Conservation (phyloP, 2,113 vertebrate species). For the Lanius collurio region DNA sequence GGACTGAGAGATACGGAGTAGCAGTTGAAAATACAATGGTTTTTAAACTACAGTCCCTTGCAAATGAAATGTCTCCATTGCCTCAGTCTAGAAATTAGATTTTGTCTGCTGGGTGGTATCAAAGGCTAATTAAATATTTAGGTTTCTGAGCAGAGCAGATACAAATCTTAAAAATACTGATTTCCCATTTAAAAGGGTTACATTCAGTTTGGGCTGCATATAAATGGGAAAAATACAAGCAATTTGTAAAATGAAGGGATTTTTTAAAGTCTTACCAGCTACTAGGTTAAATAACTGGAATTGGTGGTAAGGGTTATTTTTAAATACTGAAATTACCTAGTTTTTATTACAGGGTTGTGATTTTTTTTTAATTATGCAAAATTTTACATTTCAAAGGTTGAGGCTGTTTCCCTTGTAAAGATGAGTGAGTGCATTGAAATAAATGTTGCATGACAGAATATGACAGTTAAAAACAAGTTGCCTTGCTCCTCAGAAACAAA, state of each 20-base stretch:
- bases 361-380: not conserved
- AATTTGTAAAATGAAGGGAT: not conserved
- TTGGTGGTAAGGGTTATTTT: constrained; percentile 10
- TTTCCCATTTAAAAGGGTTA: not conserved
- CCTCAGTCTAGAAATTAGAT: constrained; percentile 29
- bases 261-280: not conserved
- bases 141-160: not conserved
- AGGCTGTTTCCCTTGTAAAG: not conserved
- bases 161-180: not conserved
- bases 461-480: not conserved
- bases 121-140: not conserved
- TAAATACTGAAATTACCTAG: not conserved
- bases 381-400: not conserved
- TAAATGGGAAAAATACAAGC: not conserved
- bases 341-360: constrained; percentile 6
- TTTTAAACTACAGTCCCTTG: constrained; percentile 38
- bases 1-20: constrained; percentile 4
- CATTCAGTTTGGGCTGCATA: not conserved
- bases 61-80: constrained; percentile 21
- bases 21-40: not conserved
- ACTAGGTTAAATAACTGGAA: constrained; percentile 18
- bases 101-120: constrained; percentile 12
- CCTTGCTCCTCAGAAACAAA: constrained; percentile 27
- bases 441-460: not conserved
- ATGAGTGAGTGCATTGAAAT: not conserved